A percentile compares a stretch with the other conserved stretches of the same genome.
phyloP scores from a whole-genome alignment of 2,797 vertebrate species.

The Propithecus deckenii region DNA sequence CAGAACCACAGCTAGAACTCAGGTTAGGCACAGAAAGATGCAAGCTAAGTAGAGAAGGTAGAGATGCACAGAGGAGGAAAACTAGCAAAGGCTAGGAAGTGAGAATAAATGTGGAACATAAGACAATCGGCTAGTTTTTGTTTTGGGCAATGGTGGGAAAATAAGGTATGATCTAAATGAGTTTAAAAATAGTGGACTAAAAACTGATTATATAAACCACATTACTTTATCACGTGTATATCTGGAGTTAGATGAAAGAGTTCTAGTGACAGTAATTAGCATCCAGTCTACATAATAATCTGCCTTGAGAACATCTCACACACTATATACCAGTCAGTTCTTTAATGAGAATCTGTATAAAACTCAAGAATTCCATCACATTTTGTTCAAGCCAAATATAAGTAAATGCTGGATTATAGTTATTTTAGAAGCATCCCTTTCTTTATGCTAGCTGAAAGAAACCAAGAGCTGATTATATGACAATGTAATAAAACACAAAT shows the following conservation, averaged over 20 bases:
- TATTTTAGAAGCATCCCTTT: background rate
- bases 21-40: background rate
- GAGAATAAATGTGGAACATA: background rate
- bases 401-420: background rate
- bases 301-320: constrained; percentile 18
- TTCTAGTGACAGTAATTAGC: background rate
- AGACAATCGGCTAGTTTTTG: background rate
- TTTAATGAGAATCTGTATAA: constrained; percentile 14
- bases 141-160: background rate
- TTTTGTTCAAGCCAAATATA: constrained; percentile 43
- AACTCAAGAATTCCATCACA: constrained; percentile 1
- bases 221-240: background rate
- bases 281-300: background rate
- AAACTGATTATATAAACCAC: background rate
- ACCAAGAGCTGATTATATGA: background rate
- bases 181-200: constrained; percentile 9
- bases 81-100: background rate
- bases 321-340: background rate
- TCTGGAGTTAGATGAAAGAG: background rate
- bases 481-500: constrained; percentile 9
- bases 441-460: constrained; percentile 2
- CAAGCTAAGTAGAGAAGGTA: background rate
- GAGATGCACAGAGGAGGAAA: background rate
- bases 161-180: background rate
- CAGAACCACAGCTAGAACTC: background rate